Evolutionary conservation across 2,113 vertebrate genomes (phyloP).

Genomic region (Pelusios castaneus): DNA sequence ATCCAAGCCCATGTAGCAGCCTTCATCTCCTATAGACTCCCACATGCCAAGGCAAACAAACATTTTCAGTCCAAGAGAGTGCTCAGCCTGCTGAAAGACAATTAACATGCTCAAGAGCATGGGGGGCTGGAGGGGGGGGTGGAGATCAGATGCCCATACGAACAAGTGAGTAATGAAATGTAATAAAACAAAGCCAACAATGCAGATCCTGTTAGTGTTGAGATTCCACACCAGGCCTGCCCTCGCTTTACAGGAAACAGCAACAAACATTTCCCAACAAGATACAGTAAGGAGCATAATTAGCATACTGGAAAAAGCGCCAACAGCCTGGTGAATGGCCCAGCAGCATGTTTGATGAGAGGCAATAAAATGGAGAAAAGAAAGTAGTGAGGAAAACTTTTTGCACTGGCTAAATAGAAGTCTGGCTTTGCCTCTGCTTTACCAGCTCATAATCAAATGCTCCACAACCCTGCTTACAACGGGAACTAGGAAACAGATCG

Average conservation of each 20-base stretch:
- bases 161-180: background rate
- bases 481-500: background rate
- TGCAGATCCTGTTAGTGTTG: background rate
- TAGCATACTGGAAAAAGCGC: background rate
- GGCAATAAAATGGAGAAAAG: background rate
- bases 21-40: background rate
- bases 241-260: background rate
- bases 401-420: background rate
- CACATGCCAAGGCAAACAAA: background rate
- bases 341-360: background rate
- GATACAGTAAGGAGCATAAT: background rate
- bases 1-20: background rate
- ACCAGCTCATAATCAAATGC: background rate
- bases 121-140: background rate
- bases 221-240: background rate
- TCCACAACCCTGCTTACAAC: background rate
- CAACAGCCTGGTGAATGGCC: background rate
- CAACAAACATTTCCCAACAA: background rate
- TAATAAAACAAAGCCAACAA: background rate
- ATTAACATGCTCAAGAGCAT: background rate
- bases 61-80: background rate
- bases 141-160: background rate
- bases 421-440: background rate
- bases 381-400: background rate
- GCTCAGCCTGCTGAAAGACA: background rate